phyloP scores from a whole-genome alignment of 2,888 invertebrate species.

The Zaprionus obscuricornis region DNA sequence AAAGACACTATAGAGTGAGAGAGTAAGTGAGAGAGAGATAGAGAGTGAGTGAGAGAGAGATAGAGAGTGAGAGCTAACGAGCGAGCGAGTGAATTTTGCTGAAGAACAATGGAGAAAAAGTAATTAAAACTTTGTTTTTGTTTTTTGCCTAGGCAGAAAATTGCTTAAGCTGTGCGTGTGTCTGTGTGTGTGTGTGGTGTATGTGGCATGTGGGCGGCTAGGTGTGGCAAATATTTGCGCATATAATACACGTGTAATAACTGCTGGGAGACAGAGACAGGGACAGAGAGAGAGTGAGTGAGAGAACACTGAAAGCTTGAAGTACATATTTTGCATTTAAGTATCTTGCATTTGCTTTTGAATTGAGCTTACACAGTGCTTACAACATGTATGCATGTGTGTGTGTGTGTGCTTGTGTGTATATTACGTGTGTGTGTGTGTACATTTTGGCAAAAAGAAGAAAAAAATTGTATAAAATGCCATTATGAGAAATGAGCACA shows the following conservation, averaged over 20 bases:
- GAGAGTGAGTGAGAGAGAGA: too few species aligned
- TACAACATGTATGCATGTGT: constrained; percentile 10
- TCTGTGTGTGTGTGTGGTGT: background rate
- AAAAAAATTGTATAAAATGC: too few species aligned
- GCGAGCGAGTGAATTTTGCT: too few species aligned
- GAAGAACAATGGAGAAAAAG: constrained; percentile 63
- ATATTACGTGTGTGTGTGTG: constrained; percentile 17
- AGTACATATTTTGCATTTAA: constrained; percentile 58
- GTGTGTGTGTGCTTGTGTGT: too few species aligned
- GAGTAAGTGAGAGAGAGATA: too few species aligned
- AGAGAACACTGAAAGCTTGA: constrained; percentile 51
- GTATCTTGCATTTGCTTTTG: constrained; percentile 50
- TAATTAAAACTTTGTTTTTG: constrained; percentile 57
- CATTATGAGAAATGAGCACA: constrained; percentile 34
- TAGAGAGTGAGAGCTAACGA: too few species aligned
- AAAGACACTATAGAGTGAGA: too few species aligned
- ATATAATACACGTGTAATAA: too few species aligned
- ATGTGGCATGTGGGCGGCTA: too few species aligned
- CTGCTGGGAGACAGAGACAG: too few species aligned
- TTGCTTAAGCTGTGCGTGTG: constrained; percentile 29
- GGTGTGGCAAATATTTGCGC: too few species aligned
- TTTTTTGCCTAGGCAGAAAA: constrained; percentile 31
- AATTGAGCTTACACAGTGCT: constrained; percentile 31
- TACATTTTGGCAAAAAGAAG: constrained; percentile 53
- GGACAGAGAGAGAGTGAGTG: too few species aligned